Evolutionary conservation across 2,113 vertebrate genomes (phyloP).

Genomic region (Melanerpes formicivorus): DNA sequence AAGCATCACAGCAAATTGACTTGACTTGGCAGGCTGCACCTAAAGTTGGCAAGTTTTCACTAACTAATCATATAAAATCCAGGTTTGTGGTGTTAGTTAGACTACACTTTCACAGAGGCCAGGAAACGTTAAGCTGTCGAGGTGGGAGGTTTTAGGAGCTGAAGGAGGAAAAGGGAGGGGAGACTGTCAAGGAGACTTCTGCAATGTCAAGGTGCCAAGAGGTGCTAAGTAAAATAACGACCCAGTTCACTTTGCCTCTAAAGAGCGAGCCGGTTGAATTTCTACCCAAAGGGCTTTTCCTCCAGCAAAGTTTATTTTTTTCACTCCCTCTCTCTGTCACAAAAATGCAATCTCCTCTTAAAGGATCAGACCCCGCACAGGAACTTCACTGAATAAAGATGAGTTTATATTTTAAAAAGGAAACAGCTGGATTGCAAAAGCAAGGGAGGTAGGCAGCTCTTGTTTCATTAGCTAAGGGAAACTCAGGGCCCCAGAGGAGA

Average conservation of each 20-base stretch:
- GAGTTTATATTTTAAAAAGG: slow-evolving; percentile 82
- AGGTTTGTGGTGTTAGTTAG: slow-evolving; percentile 65
- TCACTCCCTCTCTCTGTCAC: slow-evolving; percentile 71
- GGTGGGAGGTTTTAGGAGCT: slow-evolving; percentile 79
- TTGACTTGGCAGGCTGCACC: slow-evolving; percentile 72
- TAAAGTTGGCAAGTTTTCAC: slow-evolving; percentile 74
- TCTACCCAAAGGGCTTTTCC: slow-evolving; percentile 76
- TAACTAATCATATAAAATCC: slow-evolving; percentile 70
- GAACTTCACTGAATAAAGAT: slow-evolving; percentile 74
- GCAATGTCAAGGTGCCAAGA: slow-evolving; percentile 75
- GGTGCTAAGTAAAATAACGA: slow-evolving; percentile 80
- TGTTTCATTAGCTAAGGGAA: slow-evolving; percentile 80
- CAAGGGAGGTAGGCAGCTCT: slow-evolving; percentile 73
- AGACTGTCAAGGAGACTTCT: slow-evolving; percentile 76
- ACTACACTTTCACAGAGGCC: slow-evolving; percentile 54
- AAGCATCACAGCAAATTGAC: slow-evolving; percentile 76
- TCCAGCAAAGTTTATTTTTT: slow-evolving; percentile 63
- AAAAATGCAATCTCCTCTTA: slow-evolving; percentile 75
- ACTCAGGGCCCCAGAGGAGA: slow-evolving; percentile 75
- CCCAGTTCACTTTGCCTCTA: slow-evolving; percentile 73
- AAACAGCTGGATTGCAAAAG: slow-evolving; percentile 91
- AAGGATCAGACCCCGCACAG: slow-evolving; percentile 72
- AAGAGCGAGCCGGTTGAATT: slow-evolving; percentile 78
- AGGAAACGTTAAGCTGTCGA: slow-evolving; percentile 63
- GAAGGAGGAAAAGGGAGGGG: slow-evolving; percentile 70